Conservation (phyloP, 1,140 invertebrate genomes). For the Frieseomelitta varia region DNA sequence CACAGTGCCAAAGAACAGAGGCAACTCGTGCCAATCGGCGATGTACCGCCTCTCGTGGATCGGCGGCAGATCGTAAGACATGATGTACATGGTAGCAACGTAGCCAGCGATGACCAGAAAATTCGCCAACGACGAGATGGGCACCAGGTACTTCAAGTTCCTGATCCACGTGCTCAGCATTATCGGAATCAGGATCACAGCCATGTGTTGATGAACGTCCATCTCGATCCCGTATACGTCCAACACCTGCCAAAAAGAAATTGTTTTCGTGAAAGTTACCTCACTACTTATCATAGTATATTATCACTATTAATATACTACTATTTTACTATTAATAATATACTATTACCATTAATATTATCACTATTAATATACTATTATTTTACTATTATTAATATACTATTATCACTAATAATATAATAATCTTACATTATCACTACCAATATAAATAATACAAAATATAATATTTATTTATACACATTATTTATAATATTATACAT, state of each 20-base stretch:
- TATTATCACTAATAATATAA: too few species aligned
- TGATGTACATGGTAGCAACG: conserved; percentile 87
- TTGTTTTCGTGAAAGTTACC: too few species aligned
- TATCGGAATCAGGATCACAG: conserved; percentile 87
- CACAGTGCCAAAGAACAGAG: conserved; percentile 89
- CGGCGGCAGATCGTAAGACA: conserved; percentile 86
- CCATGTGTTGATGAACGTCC: conserved; percentile 87
- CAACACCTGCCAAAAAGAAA: conserved; percentile 82
- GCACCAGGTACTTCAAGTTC: conserved; percentile 89
- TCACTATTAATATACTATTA: too few species aligned
- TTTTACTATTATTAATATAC: too few species aligned
- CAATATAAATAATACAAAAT: too few species aligned
- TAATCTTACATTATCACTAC: too few species aligned
- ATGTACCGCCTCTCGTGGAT: conserved; percentile 82
- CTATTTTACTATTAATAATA: too few species aligned
- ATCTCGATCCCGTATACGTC: conserved; percentile 84
- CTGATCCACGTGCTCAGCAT: conserved; percentile 89
- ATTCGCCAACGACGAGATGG: conserved; percentile 88
- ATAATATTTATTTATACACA: too few species aligned
- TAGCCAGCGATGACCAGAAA: conserved; percentile 86
- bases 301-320: too few species aligned
- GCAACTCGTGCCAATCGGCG: conserved; percentile 84
- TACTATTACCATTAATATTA: too few species aligned
- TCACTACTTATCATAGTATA: too few species aligned
- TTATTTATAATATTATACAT: too few species aligned